Evolutionary conservation across 2,888 invertebrate species (phyloP).

Genomic region (Chirona hameri): DNA sequence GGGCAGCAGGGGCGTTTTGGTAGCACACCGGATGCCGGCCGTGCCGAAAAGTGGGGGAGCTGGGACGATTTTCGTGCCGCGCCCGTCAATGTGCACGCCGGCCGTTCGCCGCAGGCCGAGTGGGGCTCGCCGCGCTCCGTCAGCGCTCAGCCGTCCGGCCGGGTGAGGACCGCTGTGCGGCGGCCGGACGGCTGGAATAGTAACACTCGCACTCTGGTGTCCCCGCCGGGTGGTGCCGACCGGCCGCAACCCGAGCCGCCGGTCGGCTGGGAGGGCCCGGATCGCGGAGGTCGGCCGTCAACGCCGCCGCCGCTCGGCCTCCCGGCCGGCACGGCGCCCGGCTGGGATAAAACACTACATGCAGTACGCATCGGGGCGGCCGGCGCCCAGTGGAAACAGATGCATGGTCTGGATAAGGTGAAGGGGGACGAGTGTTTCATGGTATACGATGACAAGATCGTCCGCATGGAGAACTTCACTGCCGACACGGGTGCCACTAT

Average conservation of each 20-base stretch:
- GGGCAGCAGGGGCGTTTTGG: not conserved
- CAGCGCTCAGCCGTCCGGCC: not conserved
- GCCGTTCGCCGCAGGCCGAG: not conserved
- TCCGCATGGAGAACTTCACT: conserved; percentile 25
- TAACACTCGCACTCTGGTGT: not conserved
- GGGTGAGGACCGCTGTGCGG: not conserved
- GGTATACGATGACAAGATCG: conserved; percentile 14
- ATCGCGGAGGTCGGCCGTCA: not conserved
- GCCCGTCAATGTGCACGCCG: not conserved
- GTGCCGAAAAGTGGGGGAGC: not conserved
- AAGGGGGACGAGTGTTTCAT: conserved; percentile 25
- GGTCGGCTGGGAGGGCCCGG: not conserved
- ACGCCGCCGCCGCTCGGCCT: not conserved
- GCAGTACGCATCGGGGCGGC: not conserved
- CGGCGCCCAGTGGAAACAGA: not conserved
- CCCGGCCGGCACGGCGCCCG: not conserved
- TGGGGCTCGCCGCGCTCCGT: not conserved
- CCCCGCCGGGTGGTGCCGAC: not conserved
- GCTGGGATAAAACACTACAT: not conserved
- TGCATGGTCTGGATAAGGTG: not conserved
- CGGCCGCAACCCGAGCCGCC: not conserved
- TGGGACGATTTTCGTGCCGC: conserved; percentile 12
- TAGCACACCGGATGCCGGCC: not conserved
- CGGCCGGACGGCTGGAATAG: not conserved
- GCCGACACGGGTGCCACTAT: not conserved